phyloP scores from a whole-genome alignment of 2,888 invertebrate genomes.

The Tetranychus piercei region DNA sequence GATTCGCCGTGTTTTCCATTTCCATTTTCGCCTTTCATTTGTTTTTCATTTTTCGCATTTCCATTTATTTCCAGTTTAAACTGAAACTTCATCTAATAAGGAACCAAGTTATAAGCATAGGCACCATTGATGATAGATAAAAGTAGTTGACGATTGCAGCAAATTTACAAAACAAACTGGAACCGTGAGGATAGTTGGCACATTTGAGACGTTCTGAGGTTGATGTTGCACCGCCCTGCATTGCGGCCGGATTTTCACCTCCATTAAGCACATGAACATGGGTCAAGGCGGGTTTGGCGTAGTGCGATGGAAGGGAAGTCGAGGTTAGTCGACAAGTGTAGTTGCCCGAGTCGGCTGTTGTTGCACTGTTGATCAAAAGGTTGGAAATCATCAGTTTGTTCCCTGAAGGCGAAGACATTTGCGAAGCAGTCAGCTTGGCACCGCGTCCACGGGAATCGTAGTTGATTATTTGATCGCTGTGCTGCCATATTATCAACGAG shows the following conservation, averaged over 20 bases:
- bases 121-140: not conserved
- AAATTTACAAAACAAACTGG: not conserved
- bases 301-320: not conserved
- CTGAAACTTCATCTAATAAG: not conserved
- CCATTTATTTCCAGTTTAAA: not conserved
- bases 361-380: not conserved
- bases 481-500: constrained; percentile 47
- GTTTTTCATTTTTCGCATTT: no score
- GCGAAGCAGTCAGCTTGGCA: not conserved
- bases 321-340: not conserved
- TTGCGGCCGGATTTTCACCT: constrained; percentile 14
- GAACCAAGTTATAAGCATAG: not conserved
- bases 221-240: not conserved
- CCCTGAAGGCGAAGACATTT: not conserved
- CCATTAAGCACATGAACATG: constrained; percentile 8
- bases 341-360: not conserved
- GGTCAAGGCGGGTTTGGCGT: constrained; percentile 3
- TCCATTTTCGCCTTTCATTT: no score
- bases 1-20: no score
- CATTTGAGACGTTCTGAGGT: not conserved
- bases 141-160: not conserved
- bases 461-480: constrained; percentile 81
- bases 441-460: constrained; percentile 30
- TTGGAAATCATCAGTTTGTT: not conserved
- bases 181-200: not conserved